phyloP scores from a whole-genome alignment of 2,113 vertebrate species.

The Lepidiolamprologus cunningtoni region DNA sequence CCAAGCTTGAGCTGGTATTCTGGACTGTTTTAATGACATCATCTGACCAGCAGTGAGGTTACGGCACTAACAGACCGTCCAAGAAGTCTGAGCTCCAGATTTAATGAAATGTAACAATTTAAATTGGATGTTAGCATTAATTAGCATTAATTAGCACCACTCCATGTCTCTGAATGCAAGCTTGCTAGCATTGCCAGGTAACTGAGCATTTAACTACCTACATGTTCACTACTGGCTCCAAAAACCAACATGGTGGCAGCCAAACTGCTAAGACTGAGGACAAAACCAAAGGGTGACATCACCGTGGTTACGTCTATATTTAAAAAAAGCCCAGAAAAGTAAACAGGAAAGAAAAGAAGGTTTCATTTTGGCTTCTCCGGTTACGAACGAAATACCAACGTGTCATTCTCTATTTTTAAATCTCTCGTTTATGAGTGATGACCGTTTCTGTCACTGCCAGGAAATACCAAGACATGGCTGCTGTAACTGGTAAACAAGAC shows the following conservation, averaged over 20 bases:
- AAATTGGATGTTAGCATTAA: not conserved
- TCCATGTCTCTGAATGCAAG: not conserved
- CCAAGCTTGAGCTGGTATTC: rapidly evolving
- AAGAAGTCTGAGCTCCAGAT: rapidly evolving
- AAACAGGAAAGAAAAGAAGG: not conserved
- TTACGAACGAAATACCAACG: not conserved
- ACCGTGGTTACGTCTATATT: not conserved
- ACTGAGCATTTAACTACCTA: not conserved
- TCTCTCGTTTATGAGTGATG: not conserved
- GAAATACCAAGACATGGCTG: not conserved
- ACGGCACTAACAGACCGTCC: not conserved
- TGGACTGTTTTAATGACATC: not conserved
- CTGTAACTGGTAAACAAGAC: not conserved
- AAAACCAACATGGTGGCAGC: not conserved
- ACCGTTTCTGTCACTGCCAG: not conserved
- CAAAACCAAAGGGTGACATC: not conserved
- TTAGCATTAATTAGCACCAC: not conserved
- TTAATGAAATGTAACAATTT: not conserved
- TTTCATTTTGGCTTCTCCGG: rapidly evolving
- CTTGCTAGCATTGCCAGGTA: not conserved
- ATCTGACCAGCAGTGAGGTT: not conserved
- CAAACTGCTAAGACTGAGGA: not conserved
- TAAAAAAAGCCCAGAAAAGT: not conserved
- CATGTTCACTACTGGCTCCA: not conserved
- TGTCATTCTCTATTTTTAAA: not conserved